phyloP scores from a whole-genome alignment of 2,113 vertebrate genomes.

The Blennius ocellaris region DNA sequence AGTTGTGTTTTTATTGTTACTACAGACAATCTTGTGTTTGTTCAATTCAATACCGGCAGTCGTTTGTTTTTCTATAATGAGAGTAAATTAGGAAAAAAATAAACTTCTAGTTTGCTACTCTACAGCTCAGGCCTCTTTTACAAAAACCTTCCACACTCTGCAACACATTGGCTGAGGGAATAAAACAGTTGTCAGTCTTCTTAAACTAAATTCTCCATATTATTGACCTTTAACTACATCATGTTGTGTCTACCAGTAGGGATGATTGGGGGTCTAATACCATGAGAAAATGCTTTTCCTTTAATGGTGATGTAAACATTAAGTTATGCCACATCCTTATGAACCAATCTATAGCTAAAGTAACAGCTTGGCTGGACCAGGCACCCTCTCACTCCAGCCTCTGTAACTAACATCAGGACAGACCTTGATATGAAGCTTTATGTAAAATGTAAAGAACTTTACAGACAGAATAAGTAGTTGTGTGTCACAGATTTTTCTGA shows the following conservation, averaged over 20 bases:
- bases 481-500: neutral
- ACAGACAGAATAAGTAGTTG: neutral
- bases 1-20: too few species aligned
- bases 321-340: constrained; percentile 22
- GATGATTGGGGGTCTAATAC: neutral
- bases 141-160: neutral
- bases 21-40: too few species aligned
- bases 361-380: constrained; percentile 22
- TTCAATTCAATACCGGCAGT: neutral
- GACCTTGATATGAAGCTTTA: constrained; percentile 1
- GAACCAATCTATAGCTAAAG: constrained; percentile 4
- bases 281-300: constrained; percentile 14
- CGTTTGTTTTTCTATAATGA: neutral
- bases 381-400: neutral
- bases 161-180: neutral
- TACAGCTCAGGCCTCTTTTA: neutral
- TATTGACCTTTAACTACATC: neutral
- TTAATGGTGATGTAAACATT: constrained; percentile 22
- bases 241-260: neutral
- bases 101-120: neutral
- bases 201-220: neutral
- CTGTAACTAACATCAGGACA: constrained; percentile 4
- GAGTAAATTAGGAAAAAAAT: neutral
- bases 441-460: constrained; percentile 7
- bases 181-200: neutral